A percentile compares a stretch with the other conserved stretches of the same genome.
Evolutionary conservation across 2,888 invertebrate species (phyloP).

Genomic region (Carpatolechia fugitivella): DNA sequence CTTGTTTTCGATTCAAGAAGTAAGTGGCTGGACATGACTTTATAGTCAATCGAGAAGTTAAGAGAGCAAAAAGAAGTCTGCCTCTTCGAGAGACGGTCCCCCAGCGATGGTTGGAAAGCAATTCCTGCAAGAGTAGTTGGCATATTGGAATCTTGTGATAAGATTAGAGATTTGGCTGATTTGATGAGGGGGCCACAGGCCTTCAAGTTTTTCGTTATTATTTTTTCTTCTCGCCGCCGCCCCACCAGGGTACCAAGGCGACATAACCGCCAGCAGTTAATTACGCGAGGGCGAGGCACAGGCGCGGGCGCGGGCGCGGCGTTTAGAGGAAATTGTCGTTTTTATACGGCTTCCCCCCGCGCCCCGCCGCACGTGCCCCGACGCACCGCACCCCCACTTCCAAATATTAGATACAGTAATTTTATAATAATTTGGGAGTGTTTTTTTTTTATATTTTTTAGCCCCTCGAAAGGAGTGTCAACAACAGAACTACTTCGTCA

Average conservation of each 20-base stretch:
- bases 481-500: neutral
- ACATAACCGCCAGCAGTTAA: constrained; percentile 77
- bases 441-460: neutral
- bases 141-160: too few species aligned
- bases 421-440: constrained; percentile 11
- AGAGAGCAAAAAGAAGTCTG: too few species aligned
- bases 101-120: too few species aligned
- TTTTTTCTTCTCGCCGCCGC: constrained; percentile 19
- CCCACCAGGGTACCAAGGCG: constrained; percentile 71
- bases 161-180: too few species aligned
- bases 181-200: too few species aligned
- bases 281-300: constrained; percentile 73
- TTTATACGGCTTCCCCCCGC: constrained; percentile 72
- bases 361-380: constrained; percentile 25
- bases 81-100: too few species aligned
- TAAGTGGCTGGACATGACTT: too few species aligned
- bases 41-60: too few species aligned
- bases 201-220: too few species aligned
- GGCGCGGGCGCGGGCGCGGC: constrained; percentile 76
- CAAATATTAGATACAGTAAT: constrained; percentile 30
- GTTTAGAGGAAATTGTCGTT: constrained; percentile 78
- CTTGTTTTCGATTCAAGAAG: too few species aligned
- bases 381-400: constrained; percentile 40
- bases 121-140: too few species aligned
- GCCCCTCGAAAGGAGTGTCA: neutral